Conservation (phyloP, 2,113 vertebrate species). For the Capricornis sumatraensis region DNA sequence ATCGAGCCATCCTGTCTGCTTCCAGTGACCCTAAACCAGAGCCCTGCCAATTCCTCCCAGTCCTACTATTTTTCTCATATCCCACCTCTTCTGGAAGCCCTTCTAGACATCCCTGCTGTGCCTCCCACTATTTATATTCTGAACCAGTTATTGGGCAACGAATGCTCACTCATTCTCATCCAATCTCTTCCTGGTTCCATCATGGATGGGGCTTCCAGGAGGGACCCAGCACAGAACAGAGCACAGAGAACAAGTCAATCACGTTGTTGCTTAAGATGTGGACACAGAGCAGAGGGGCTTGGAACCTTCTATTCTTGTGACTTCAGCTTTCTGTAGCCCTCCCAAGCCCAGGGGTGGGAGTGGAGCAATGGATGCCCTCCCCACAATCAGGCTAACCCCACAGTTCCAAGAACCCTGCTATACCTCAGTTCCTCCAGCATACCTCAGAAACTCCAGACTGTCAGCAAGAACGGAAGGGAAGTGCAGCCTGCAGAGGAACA, state of each 20-base stretch:
- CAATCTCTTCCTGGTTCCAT: background rate
- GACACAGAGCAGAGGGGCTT: background rate
- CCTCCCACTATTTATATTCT: background rate
- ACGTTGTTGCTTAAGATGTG: background rate
- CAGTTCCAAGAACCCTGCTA: background rate
- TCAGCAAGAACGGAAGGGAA: slow-evolving; percentile 29
- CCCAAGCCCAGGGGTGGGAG: background rate
- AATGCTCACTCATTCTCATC: background rate
- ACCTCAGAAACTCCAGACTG: background rate
- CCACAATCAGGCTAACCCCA: background rate
- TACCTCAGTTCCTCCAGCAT: slow-evolving; percentile 30
- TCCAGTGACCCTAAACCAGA: background rate
- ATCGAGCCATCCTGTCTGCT: background rate
- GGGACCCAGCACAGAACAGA: background rate
- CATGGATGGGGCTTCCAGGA: background rate
- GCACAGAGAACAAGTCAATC: background rate
- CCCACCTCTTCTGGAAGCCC: background rate
- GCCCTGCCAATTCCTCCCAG: background rate
- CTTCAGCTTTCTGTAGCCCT: background rate
- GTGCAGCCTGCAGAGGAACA: background rate
- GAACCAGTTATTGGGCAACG: background rate
- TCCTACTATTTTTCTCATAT: background rate
- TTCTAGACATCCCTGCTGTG: background rate
- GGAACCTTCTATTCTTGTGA: background rate
- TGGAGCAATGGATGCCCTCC: background rate